Evolutionary conservation across 2,797 vertebrate species (phyloP).

Genomic region (Coluber constrictor): DNA sequence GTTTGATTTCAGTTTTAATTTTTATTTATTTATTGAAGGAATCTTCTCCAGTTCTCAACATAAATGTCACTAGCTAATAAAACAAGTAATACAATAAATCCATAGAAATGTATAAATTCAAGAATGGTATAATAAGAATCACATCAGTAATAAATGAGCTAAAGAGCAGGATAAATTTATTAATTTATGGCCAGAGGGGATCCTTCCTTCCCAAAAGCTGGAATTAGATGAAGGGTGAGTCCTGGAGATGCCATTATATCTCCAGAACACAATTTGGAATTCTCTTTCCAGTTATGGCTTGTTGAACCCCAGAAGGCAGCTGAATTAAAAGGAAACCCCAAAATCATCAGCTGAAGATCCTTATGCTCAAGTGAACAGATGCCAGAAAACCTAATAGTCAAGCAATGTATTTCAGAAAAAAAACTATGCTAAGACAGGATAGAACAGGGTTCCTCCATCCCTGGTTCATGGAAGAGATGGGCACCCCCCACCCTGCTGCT

Average conservation of each 20-base stretch:
- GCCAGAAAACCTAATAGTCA: not conserved
- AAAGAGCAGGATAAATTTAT: not conserved
- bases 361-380: not conserved
- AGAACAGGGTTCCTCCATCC: not conserved
- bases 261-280: not conserved
- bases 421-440: not conserved
- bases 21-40: not conserved
- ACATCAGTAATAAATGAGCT: not conserved
- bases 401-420: not conserved
- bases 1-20: not conserved
- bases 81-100: not conserved
- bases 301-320: not conserved
- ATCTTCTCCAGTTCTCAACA: not conserved
- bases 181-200: not conserved
- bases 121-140: not conserved
- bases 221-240: not conserved
- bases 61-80: not conserved
- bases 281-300: not conserved
- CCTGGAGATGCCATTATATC: not conserved
- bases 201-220: not conserved
- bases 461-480: not conserved
- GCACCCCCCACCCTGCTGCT: not conserved
- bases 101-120: not conserved
- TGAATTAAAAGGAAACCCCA: not conserved
- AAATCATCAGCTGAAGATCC: not conserved